These are phyloP conservation scores for Chloropsis hardwickii DNA, from an alignment of 2,113 vertebrate genomes.

Conservation along the genomic window DNA sequence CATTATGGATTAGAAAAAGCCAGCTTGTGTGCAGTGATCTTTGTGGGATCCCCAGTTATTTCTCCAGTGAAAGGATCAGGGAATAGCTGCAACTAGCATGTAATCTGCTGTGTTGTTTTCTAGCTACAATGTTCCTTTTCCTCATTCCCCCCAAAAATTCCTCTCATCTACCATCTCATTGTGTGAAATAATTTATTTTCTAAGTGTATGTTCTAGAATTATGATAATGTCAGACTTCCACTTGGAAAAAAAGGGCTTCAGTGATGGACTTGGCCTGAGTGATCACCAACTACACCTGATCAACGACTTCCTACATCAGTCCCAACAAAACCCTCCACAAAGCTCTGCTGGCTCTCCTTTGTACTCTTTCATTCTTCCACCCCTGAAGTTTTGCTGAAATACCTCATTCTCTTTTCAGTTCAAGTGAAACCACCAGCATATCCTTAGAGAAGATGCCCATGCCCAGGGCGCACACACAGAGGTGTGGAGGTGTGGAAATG, in stretches of 20 bases:
- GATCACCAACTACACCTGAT: neutral
- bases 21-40: neutral
- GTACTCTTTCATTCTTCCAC: neutral
- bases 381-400: neutral
- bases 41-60: neutral
- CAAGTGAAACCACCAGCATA: neutral
- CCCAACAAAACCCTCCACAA: neutral
- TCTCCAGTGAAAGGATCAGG: neutral
- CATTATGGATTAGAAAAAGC: neutral
- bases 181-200: neutral
- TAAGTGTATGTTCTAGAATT: neutral
- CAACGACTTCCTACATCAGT: neutral
- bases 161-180: neutral
- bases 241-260: neutral
- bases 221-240: neutral
- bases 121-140: neutral
- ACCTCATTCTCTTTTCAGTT: neutral
- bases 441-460: neutral
- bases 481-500: neutral
- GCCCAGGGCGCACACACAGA: neutral
- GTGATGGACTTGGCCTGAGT: neutral
- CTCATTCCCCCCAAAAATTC: fast-evolving
- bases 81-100: neutral
- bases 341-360: neutral
- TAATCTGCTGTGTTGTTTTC: neutral